phyloP scores from a whole-genome alignment of 2,888 invertebrate genomes.

The Pyrrhia umbra region DNA sequence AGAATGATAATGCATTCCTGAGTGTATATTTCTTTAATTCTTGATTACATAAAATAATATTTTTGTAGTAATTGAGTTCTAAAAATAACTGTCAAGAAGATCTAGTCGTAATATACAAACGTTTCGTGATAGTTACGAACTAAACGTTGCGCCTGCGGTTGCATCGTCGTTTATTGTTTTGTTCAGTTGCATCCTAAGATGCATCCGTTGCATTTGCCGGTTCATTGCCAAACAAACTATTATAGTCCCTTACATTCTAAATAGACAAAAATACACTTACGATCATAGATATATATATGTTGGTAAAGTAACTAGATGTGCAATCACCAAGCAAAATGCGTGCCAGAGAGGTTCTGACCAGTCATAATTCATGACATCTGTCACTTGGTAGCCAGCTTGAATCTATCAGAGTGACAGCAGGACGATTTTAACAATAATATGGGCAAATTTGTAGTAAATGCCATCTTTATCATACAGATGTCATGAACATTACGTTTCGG shows the following conservation, averaged over 20 bases:
- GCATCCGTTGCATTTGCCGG: slow-evolving; percentile 67
- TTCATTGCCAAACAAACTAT: slow-evolving; percentile 55
- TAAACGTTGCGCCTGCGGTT: slow-evolving; percentile 75
- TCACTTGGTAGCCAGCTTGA: too few relatives aligned
- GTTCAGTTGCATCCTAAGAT: slow-evolving; percentile 68
- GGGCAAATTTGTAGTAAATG: too few relatives aligned
- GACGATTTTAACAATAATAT: too few relatives aligned
- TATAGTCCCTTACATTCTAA: slow-evolving; percentile 20
- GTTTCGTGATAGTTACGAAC: slow-evolving; percentile 36
- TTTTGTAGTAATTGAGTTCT: slow-evolving; percentile 16
- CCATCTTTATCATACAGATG: too few relatives aligned
- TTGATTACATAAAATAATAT: background rate
- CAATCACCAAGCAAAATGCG: too few relatives aligned
- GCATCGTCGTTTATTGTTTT: slow-evolving; percentile 75
- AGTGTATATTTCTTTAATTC: background rate
- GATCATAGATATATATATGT: too few relatives aligned
- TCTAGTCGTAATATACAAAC: slow-evolving; percentile 57
- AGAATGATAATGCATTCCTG: background rate
- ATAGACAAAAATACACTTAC: background rate
- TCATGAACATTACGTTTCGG: too few relatives aligned
- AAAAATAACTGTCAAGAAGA: slow-evolving; percentile 41
- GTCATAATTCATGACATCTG: too few relatives aligned
- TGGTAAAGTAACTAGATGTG: too few relatives aligned
- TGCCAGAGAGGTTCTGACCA: too few relatives aligned
- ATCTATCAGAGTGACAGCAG: too few relatives aligned